Evolutionary conservation across 2,113 vertebrate species (phyloP).

Genomic region (Mus spicilegus): DNA sequence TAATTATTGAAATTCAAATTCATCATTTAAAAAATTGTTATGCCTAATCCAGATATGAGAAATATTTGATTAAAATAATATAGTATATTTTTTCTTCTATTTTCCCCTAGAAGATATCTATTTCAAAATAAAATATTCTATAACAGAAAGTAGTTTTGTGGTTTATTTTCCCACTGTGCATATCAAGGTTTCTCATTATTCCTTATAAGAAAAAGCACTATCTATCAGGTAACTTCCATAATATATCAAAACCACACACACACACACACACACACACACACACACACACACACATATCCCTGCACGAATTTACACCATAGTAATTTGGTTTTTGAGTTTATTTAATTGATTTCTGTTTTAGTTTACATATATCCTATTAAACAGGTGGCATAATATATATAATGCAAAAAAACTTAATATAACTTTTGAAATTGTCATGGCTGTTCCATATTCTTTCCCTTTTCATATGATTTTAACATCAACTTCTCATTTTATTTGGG

Average conservation of each 20-base stretch:
- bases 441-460: neutral
- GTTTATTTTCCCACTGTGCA: neutral
- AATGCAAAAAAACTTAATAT: neutral
- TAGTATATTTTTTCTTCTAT: neutral
- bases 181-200: neutral
- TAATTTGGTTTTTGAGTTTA: neutral
- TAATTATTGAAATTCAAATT: neutral
- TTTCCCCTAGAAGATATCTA: neutral
- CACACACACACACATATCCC: neutral
- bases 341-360: neutral
- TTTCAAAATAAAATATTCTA: neutral
- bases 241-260: neutral
- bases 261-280: too few relatives aligned
- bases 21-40: neutral
- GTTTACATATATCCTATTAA: neutral
- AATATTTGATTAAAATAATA: neutral
- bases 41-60: neutral
- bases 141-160: neutral
- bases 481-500: neutral
- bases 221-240: neutral
- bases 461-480: neutral
- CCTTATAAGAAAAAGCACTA: neutral
- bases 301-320: neutral
- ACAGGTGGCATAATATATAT: rapidly evolving
- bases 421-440: neutral